Percentiles rank a stretch among this genome's conserved stretches.
These are phyloP conservation scores for Vicugna pacos DNA, from an alignment of 2,113 vertebrate species.

Conservation along the genomic window DNA sequence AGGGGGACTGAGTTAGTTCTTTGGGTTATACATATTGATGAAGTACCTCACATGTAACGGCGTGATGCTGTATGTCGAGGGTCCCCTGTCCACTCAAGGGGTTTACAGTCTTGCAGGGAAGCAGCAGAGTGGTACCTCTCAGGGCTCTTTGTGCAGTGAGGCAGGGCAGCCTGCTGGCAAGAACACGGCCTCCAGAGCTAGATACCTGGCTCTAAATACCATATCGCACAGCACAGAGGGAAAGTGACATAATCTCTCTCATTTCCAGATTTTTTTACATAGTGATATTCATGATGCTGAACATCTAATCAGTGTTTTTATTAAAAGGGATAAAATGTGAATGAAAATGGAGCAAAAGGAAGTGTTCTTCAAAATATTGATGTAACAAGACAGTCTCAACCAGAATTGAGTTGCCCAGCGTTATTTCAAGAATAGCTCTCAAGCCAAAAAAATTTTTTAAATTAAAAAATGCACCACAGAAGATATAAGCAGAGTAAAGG, in stretches of 20 bases:
- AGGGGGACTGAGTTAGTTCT: not conserved
- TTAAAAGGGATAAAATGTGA: constrained; percentile 27
- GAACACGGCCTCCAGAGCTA: not conserved
- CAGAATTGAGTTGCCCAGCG: not conserved
- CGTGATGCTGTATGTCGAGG: fast-evolving
- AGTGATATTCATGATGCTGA: not conserved
- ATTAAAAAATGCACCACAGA: not conserved
- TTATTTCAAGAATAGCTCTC: constrained; percentile 9
- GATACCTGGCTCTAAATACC: not conserved
- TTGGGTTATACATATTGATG: not conserved
- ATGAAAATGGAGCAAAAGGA: constrained; percentile 22
- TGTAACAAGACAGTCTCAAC: not conserved
- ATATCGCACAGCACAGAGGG: not conserved
- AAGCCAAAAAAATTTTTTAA: not conserved
- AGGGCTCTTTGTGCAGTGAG: not conserved
- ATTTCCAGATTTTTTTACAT: constrained; percentile 3
- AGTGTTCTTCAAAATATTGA: not conserved
- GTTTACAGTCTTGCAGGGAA: not conserved
- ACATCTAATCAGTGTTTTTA: constrained; percentile 14
- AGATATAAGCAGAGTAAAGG: not conserved
- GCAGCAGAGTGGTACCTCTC: not conserved
- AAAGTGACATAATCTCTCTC: not conserved
- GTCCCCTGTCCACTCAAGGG: fast-evolving
- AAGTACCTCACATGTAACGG: not conserved
- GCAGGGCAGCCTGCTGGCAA: fast-evolving